Base-by-base conservation (phyloP, 2,888 invertebrate genomes). In the Leptarthrus brevirostris region DNA sequence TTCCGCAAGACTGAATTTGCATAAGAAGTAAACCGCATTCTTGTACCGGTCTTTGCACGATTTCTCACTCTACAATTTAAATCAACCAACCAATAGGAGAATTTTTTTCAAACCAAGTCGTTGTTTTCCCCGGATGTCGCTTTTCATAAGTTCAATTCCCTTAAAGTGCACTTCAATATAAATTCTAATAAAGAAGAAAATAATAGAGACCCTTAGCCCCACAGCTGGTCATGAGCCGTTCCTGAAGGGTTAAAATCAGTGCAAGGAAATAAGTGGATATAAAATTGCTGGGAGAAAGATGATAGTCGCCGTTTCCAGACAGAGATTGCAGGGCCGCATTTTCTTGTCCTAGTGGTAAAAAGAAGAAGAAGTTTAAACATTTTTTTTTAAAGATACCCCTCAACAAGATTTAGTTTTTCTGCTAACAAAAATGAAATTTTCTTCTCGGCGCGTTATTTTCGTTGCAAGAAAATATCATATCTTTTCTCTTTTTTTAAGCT, bases 101-200 rank as follows among this genome's bases (percentile, higher is more conserved):
- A 34, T 61, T 36, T 40, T 36, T 36, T 2, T 8, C 10, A 40
- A 36, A 22, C 12, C 20, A 20, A 8, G 10, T 56, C 16, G 26
- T 56, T 56, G 61, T 61, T 61, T 61, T n/a, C n/a, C 36, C 5
- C 61, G 30, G 20, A 16, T 30, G 61, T 61, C 61, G 20, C 20
- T 10, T 47, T 66, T 66, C 47, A 66, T 66, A 24, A 66, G 66
- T 49, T 49, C 66, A 66, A 66, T 66, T 47, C 49, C 22, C 47
- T 66, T 47, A 66, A 66, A 66, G 61, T 61, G 61, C 61, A 61
- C 49, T 66, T 66, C 47, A 66, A 16, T 34, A 66, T 66, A 66
- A 66, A 66, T 66, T 66, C 66, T 66, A 66, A 66, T 66, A 66
- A 66, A 66, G 34, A 66, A 20, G 14, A 22, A 66, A 66, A 66